Base-by-base conservation (phyloP, 2,797 vertebrate genomes). In the Aulostomus chinensis region DNA sequence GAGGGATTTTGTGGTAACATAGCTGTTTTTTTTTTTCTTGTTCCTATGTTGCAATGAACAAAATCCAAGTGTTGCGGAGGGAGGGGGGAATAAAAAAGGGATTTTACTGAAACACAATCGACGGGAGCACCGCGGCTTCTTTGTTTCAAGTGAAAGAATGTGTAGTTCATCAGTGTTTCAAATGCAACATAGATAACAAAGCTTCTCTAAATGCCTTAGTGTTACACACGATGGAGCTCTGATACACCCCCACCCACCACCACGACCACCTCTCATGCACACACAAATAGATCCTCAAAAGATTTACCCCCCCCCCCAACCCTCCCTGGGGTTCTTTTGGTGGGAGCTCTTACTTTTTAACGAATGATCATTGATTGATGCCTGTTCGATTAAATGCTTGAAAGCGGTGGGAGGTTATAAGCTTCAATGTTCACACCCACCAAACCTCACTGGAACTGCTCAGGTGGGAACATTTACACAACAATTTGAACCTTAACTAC, bases 201-300 rank as follows among this genome's bases (percentile, higher is more conserved):
- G 82, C 83, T 82, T 86, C 81, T 87, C 60, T 83, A 75, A 87
- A 84, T 90, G 88, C 88, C 88, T 90, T 88, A 86, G 86, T 84
- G 76, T 88, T 76, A 61, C 73, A 73, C 69, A 63, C 59, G 60
- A 58, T 51, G 47, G 75, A 73, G 75, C 78, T 84, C 76, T 55
- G 26, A 74, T 59, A 42, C 14, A 20, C 48, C 30, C 39, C 17
- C 40, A 33, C 43, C 49, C 21, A 29, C 53, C 36, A n/a, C 14
- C 21, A 10, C 4, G 9, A 35, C 41, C 28, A 13, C 11, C 28
- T 52, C 68, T 62, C 41, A 9, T 29, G 3, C 59, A 56, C 54
- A 67, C 51, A 55, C 64, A 58, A 35, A 49, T 24, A 57, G 17
- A 66, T 54, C 36, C n/a, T n/a, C n/a, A 13, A 57, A 73, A 58